Evolutionary conservation across 1,140 invertebrate genomes (phyloP).

Genomic region (Hylyphantes graminicola): DNA sequence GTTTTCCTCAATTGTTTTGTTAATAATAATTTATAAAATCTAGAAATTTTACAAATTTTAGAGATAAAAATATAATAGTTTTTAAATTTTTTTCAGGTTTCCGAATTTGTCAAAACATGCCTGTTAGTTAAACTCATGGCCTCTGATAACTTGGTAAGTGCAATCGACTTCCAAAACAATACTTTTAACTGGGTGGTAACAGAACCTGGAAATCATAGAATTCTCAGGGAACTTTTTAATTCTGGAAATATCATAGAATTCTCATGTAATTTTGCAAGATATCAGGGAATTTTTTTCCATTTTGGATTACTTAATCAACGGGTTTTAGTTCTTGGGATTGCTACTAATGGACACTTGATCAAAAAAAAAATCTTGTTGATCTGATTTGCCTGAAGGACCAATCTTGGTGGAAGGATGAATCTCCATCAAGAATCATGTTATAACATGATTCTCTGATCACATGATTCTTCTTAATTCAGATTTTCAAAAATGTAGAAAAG

Average conservation of each 20-base stretch:
- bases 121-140: not conserved
- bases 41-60: not conserved
- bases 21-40: not conserved
- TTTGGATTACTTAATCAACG: not conserved
- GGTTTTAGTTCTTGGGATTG: not conserved
- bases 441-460: too few species aligned
- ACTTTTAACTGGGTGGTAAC: not conserved
- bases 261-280: not conserved
- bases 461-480: too few species aligned
- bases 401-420: not conserved
- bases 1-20: not conserved
- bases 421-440: too few species aligned
- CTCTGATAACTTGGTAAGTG: not conserved
- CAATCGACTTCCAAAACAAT: not conserved
- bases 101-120: not conserved
- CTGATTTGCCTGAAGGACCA: too few species aligned
- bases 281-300: not conserved
- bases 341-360: too few species aligned
- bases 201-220: too few species aligned
- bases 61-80: not conserved
- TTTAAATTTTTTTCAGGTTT: not conserved
- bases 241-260: not conserved
- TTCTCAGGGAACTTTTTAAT: not conserved
- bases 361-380: too few species aligned
- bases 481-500: too few species aligned